These are phyloP conservation scores for Gastrophryne carolinensis DNA, from an alignment of 2,797 vertebrate species.

Conservation along the genomic window DNA sequence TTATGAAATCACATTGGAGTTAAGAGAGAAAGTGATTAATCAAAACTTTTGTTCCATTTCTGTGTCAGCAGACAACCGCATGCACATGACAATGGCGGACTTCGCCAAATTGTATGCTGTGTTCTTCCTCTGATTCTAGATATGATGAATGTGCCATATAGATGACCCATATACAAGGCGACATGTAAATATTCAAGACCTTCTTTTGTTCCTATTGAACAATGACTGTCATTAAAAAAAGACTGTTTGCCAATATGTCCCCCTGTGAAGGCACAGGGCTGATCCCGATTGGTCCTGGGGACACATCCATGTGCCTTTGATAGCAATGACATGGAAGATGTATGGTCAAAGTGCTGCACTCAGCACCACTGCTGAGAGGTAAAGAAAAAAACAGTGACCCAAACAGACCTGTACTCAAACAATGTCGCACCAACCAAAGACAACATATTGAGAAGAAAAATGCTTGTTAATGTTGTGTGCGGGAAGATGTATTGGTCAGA, in stretches of 20 bases:
- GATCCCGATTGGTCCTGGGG: slow-evolving; percentile 75
- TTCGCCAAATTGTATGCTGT: slow-evolving; percentile 68
- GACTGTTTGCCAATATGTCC: slow-evolving; percentile 74
- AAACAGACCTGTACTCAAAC: slow-evolving; percentile 73
- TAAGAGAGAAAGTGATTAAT: slow-evolving; percentile 48
- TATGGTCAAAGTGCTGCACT: slow-evolving; percentile 74
- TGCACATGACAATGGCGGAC: slow-evolving; percentile 60
- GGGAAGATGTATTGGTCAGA: slow-evolving; percentile 77
- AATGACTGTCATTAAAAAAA: slow-evolving; percentile 75
- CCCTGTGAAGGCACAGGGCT: slow-evolving; percentile 61
- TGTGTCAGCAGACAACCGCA: slow-evolving; percentile 58
- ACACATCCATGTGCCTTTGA: slow-evolving; percentile 78
- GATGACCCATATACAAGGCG: slow-evolving; percentile 72
- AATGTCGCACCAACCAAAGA: slow-evolving; percentile 80
- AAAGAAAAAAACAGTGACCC: slow-evolving; percentile 78
- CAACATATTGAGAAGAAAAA: slow-evolving; percentile 82
- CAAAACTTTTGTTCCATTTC: slow-evolving; percentile 52
- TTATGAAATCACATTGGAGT: slow-evolving; percentile 25
- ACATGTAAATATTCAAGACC: slow-evolving; percentile 73
- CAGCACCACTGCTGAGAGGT: slow-evolving; percentile 74
- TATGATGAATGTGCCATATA: slow-evolving; percentile 77
- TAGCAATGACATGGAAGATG: slow-evolving; percentile 80
- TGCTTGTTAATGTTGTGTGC: slow-evolving; percentile 71
- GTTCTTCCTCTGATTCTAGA: slow-evolving; percentile 64
- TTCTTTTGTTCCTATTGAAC: slow-evolving; percentile 74